phyloP scores from a whole-genome alignment of 1,140 invertebrate species.

The Calephelis nemesis region DNA sequence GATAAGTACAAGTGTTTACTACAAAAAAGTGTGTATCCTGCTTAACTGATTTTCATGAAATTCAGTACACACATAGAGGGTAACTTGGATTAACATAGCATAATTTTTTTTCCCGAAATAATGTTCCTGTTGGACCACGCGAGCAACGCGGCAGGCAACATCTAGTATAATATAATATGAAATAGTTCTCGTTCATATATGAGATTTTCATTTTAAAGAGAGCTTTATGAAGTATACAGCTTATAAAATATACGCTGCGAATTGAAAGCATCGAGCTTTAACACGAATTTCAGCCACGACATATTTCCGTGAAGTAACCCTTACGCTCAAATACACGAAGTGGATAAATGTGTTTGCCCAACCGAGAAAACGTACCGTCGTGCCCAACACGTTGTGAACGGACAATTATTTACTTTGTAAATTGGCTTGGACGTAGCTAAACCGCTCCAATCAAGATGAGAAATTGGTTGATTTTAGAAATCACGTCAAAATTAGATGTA shows the following conservation, averaged over 20 bases:
- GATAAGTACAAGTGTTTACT: too few species aligned
- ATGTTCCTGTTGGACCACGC: too few species aligned
- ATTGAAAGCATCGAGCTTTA: neutral
- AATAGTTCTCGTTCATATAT: too few species aligned
- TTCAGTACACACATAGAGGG: too few species aligned
- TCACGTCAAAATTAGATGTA: too few species aligned
- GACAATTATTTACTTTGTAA: conserved; percentile 12
- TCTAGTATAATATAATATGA: too few species aligned
- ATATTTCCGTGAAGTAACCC: conserved; percentile 1
- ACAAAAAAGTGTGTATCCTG: too few species aligned
- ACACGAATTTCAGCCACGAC: conserved; percentile 3
- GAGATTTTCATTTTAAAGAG: neutral
- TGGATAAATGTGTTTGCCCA: conserved; percentile 9
- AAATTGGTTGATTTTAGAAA: neutral
- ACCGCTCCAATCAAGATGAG: neutral
- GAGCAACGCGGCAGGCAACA: too few species aligned
- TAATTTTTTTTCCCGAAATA: too few species aligned
- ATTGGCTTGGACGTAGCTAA: neutral
- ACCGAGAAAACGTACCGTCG: neutral
- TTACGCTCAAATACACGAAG: conserved; percentile 6
- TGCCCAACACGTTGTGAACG: neutral
- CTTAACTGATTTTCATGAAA: too few species aligned
- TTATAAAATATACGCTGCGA: neutral
- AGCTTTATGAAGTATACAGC: neutral
- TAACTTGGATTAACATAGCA: too few species aligned